These are phyloP conservation scores for Syrmaticus mikado DNA, from an alignment of 2,113 vertebrate species.

Conservation along the genomic window DNA sequence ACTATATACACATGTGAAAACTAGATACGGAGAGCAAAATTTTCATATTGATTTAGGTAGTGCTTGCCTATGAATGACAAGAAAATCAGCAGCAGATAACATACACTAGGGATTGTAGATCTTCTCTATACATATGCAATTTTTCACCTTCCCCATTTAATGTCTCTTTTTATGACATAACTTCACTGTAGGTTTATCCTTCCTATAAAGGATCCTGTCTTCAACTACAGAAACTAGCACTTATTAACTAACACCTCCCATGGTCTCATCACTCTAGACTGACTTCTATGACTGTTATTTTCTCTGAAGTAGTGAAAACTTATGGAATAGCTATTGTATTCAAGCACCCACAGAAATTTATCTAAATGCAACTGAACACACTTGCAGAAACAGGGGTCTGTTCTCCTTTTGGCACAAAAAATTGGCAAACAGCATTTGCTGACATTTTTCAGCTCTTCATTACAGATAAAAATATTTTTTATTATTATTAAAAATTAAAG, in stretches of 20 bases:
- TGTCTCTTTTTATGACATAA: background rate
- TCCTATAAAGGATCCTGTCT: background rate
- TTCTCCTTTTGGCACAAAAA: background rate
- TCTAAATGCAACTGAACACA: background rate
- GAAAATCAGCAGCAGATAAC: background rate
- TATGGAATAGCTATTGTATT: background rate
- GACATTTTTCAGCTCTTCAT: background rate
- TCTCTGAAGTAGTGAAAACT: background rate
- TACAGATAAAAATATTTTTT: background rate
- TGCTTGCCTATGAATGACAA: background rate
- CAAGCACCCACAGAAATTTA: background rate
- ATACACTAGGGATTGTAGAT: background rate
- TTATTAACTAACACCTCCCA: background rate
- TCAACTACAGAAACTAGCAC: background rate
- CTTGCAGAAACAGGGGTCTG: conserved; percentile 22
- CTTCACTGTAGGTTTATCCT: background rate
- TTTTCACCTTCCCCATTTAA: background rate
- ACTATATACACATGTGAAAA: background rate
- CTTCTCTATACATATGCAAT: background rate
- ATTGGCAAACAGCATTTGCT: background rate
- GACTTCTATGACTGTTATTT: background rate
- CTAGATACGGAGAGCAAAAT: background rate
- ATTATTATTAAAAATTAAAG: background rate
- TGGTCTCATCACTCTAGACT: background rate
- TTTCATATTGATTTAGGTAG: background rate